Base-by-base conservation (phyloP, 2,888 invertebrate species). In the Eupithecia vulgata region DNA sequence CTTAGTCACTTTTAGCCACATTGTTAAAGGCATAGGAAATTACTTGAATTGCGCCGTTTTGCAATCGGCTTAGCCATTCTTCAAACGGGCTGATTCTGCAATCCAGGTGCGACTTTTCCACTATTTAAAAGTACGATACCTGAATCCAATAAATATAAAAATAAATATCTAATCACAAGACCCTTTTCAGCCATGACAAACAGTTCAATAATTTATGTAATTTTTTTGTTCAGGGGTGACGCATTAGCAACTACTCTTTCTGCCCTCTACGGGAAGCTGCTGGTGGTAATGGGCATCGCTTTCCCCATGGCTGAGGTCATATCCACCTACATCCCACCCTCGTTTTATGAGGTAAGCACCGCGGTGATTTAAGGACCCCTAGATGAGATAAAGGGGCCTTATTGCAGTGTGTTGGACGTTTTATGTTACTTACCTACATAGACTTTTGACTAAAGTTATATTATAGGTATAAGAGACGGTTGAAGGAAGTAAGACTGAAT, bases 271-370 rank as follows among this genome's bases (percentile, higher is more conserved):
- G 98, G 98, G 66, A 98, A 99, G 92, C 95, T 99, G 69, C 93
- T 99, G 82, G 98, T 99, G 61, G 98, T 99, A 66, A 98, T 98
- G 97, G 99, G 99, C 1, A 97, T 98, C 79, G 98, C 98, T 21
- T 98, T 99, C 91, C 99, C 99, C 69, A 97, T 99, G 97, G 98
- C 99, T 77, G 98, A 99, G 95, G 98, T 98, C 82, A 98, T 98
- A 88, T 98, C 98, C 64, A 97, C 98, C 34, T 98, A 98, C 92
- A 98, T 98, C 88, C 98, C 98, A 84, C 97, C 98, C 79, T 98
- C 98, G 42, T 98, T 98, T 92, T 98, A 98, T 92, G 98, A 98
- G 66, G 75, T 78, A 78, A 74, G 75, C 37, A 25, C 68, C 75
- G 42, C 75, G 75, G 72, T 75, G 75, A 78, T 78, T 68, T 75